These are phyloP conservation scores for Gymnorhina tibicen DNA, from an alignment of 2,113 vertebrate species.

Conservation along the genomic window DNA sequence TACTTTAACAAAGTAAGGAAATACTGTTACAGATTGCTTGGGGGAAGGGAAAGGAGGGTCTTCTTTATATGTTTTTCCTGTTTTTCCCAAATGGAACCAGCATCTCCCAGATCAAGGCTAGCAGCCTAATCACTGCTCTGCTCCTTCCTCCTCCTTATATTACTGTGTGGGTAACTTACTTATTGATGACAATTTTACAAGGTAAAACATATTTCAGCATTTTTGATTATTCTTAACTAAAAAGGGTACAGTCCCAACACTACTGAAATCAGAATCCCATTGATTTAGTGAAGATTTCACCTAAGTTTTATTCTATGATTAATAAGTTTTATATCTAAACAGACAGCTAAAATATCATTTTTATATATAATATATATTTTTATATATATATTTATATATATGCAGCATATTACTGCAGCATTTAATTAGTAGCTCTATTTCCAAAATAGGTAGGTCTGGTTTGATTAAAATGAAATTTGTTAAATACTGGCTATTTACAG, in stretches of 20 bases:
- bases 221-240: not conserved
- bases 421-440: not conserved
- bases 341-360: not conserved
- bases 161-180: not conserved
- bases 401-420: not conserved
- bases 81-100: not conserved
- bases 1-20: not conserved
- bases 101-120: not conserved
- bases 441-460: not conserved
- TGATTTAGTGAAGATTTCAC: not conserved
- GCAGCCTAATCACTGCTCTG: not conserved
- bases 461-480: not conserved
- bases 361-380: not conserved
- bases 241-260: not conserved
- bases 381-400: too few species aligned
- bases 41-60: too few species aligned
- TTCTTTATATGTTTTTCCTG: not conserved
- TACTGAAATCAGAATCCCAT: not conserved
- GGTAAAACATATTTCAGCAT: not conserved
- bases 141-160: not conserved
- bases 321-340: not conserved
- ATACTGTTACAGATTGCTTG: not conserved
- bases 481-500: not conserved
- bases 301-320: not conserved
- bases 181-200: not conserved